phyloP scores from a whole-genome alignment of 1,140 invertebrate species.

The Aplysia californica region DNA sequence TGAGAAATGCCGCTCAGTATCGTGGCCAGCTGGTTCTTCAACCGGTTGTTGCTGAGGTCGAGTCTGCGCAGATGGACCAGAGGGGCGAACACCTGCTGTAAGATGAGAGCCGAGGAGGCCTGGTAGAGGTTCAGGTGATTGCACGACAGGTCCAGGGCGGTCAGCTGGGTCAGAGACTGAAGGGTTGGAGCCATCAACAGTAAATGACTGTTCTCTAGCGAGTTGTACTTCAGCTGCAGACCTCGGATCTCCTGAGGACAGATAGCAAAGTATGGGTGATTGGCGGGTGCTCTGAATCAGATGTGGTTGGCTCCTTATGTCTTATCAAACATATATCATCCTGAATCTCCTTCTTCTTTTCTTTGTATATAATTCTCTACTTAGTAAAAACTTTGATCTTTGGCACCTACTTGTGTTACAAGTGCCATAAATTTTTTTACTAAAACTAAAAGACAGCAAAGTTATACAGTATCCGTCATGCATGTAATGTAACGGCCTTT shows the following conservation, averaged over 20 bases:
- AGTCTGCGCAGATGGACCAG: constrained; percentile 36
- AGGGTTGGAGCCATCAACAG: constrained; percentile 43
- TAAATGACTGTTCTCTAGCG: constrained; percentile 45
- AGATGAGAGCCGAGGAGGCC: constrained; percentile 31
- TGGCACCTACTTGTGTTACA: no score
- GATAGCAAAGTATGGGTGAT: background rate
- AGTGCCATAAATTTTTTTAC: no score
- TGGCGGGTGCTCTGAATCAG: no score
- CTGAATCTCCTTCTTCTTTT: no score
- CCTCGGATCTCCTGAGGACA: constrained; percentile 46
- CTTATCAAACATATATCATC: no score
- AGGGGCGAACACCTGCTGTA: constrained; percentile 39
- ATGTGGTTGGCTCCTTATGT: no score
- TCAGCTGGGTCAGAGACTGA: constrained; percentile 41
- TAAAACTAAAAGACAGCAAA: background rate
- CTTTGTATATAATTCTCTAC: no score
- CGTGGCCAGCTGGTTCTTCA: constrained; percentile 41
- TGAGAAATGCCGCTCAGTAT: constrained; percentile 36
- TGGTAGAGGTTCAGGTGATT: constrained; percentile 49
- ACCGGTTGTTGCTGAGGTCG: constrained; percentile 57
- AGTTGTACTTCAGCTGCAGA: constrained; percentile 55
- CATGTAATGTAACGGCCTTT: background rate
- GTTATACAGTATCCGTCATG: background rate
- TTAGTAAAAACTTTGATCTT: background rate
- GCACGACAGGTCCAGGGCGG: constrained; percentile 56